phyloP scores from a whole-genome alignment of 2,888 invertebrate species.

The Hetaerina titia region DNA sequence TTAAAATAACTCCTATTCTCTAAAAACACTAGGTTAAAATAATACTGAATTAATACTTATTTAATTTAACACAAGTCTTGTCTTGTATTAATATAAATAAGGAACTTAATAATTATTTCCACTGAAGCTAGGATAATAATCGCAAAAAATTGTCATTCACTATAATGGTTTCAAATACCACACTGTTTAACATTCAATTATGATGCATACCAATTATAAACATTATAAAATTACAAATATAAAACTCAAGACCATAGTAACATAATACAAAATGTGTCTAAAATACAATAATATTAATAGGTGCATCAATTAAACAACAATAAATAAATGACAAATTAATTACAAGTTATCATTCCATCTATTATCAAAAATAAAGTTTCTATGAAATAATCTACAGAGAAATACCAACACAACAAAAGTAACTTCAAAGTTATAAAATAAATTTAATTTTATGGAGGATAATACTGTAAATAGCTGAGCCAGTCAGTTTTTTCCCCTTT shows the following conservation, averaged over 20 bases:
- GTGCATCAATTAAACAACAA: slow-evolving; percentile 35
- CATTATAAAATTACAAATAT: not conserved
- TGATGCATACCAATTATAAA: not conserved
- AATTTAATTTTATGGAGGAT: not conserved
- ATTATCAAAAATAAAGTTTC: not conserved
- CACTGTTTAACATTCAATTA: not conserved
- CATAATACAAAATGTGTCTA: slow-evolving; percentile 16
- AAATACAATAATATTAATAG: not conserved
- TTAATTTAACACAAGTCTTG: not conserved
- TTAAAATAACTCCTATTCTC: not conserved
- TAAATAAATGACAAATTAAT: slow-evolving; percentile 29
- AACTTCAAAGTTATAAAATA: not conserved
- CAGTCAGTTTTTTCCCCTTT: not conserved
- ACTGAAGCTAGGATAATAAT: not conserved
- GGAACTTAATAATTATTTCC: not conserved
- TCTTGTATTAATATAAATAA: not conserved
- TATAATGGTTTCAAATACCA: not conserved
- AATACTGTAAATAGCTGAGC: not conserved
- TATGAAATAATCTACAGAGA: slow-evolving; percentile 37
- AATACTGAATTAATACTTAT: too few species aligned
- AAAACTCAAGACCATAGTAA: not conserved
- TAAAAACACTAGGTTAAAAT: not conserved
- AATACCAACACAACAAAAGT: slow-evolving; percentile 2
- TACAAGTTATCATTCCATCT: slow-evolving; percentile 42
- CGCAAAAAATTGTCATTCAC: not conserved